Percentiles rank a stretch among this genome's conserved stretches.
Conservation (phyloP, 2,113 vertebrate species). For the Trochalopteron elliotii region DNA sequence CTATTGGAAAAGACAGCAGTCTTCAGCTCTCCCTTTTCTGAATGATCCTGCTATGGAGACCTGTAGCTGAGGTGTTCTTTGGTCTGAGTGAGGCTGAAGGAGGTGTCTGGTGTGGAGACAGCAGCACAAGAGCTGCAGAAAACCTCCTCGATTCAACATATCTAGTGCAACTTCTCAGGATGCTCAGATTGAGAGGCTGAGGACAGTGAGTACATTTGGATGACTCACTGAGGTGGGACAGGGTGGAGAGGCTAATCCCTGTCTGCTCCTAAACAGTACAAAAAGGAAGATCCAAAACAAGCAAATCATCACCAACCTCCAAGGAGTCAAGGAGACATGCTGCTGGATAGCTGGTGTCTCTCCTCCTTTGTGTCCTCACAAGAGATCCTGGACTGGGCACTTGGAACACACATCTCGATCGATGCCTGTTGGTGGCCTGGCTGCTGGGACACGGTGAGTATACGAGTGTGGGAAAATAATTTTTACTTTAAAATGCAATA, state of each 20-base stretch:
- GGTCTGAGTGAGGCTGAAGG: background rate
- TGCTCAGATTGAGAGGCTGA: background rate
- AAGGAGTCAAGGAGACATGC: background rate
- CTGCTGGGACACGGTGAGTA: background rate
- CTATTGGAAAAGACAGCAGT: background rate
- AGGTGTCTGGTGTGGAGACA: background rate
- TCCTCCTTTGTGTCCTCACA: background rate
- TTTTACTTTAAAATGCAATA: background rate
- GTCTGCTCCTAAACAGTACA: constrained; percentile 11
- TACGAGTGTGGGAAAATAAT: background rate
- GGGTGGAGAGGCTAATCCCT: constrained; percentile 39
- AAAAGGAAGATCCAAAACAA: constrained; percentile 43
- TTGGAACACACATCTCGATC: background rate
- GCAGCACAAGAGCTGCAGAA: background rate
- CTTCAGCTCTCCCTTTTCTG: background rate
- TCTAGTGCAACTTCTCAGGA: background rate
- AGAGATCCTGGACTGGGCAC: background rate
- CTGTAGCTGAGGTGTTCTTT: background rate
- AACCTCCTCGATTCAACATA: accelerated
- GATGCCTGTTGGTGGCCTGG: background rate
- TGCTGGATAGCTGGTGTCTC: background rate
- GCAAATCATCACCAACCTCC: constrained; percentile 11
- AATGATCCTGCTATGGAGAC: background rate
- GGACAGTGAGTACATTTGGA: background rate
- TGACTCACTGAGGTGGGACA: constrained; percentile 45